These are phyloP conservation scores for Drosophila setifemur DNA, from an alignment of 1,140 invertebrate genomes.

Conservation along the genomic window DNA sequence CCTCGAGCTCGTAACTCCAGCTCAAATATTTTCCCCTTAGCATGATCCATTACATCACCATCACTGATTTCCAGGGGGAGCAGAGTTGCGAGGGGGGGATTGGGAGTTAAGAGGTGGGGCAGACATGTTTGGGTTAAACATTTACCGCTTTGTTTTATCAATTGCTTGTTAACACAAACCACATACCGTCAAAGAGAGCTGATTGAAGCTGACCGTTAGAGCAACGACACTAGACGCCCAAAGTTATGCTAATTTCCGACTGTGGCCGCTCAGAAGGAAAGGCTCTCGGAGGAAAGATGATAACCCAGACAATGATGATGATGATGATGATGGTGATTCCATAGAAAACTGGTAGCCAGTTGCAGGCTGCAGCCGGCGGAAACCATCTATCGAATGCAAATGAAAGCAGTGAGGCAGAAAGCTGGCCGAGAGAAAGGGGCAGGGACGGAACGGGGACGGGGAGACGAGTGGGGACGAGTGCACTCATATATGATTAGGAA, in stretches of 20 bases:
- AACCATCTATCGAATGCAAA: constrained; percentile 63
- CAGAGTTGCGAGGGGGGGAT: too few species aligned
- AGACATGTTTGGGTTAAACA: constrained; percentile 19
- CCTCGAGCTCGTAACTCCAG: neutral
- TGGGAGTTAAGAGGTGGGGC: neutral
- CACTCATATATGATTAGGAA: constrained; percentile 76
- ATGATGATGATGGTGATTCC: constrained; percentile 36
- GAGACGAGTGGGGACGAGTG: constrained; percentile 32
- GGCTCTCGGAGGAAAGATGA: constrained; percentile 21
- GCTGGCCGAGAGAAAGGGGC: constrained; percentile 24
- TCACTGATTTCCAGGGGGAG: neutral
- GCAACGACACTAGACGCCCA: constrained; percentile 42
- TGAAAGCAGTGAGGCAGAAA: constrained; percentile 76
- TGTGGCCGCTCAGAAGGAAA: constrained; percentile 19
- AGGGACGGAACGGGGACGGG: constrained; percentile 50
- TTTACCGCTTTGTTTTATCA: constrained; percentile 59
- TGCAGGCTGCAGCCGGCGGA: constrained; percentile 25
- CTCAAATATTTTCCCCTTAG: constrained; percentile 9
- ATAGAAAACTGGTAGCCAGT: constrained; percentile 48
- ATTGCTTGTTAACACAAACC: constrained; percentile 54
- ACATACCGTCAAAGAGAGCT: constrained; percentile 15
- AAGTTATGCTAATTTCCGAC: constrained; percentile 56
- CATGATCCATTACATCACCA: constrained; percentile 40
- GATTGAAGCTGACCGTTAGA: constrained; percentile 54
- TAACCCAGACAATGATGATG: constrained; percentile 26